Percentiles rank a stretch among this genome's conserved stretches.
Conservation (phyloP, 2,113 vertebrate genomes). For the Pomatorhinus ruficollis region DNA sequence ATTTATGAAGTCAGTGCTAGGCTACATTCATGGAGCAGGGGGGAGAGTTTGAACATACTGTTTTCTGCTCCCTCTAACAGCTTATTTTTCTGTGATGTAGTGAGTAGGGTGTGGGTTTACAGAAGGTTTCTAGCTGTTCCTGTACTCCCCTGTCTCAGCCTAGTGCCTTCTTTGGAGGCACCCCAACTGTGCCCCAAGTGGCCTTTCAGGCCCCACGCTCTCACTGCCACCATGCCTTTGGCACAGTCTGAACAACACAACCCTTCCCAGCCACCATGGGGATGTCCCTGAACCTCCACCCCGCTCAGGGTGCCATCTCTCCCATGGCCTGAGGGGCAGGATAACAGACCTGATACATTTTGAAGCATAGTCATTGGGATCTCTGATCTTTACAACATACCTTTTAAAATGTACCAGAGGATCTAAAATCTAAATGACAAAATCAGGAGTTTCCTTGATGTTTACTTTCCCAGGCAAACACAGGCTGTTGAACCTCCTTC, state of each 20-base stretch:
- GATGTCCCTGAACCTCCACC: not conserved
- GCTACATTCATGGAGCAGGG: not conserved
- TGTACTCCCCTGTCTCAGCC: not conserved
- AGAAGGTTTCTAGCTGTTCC: not conserved
- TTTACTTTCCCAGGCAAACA: not conserved
- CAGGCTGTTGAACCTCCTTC: not conserved
- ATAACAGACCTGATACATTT: not conserved
- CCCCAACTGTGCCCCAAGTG: accelerated
- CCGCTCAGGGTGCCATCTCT: accelerated
- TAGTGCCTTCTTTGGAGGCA: not conserved
- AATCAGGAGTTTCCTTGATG: not conserved
- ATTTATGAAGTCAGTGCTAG: not conserved
- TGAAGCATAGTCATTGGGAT: not conserved
- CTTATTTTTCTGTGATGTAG: not conserved
- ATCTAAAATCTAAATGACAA: not conserved
- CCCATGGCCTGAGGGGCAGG: not conserved
- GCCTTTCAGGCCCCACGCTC: not conserved
- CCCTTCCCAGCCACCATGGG: no score
- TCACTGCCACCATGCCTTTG: not conserved
- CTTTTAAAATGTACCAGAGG: not conserved
- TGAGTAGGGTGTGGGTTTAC: not conserved
- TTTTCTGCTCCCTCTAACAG: not conserved
- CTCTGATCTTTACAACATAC: not conserved
- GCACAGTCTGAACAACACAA: not conserved
- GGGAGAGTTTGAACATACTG: not conserved